Evolutionary conservation across 2,888 invertebrate species (phyloP), one percentile per base, ranked within the genome.

Genomic region (Diarsia brunnea): DNA sequence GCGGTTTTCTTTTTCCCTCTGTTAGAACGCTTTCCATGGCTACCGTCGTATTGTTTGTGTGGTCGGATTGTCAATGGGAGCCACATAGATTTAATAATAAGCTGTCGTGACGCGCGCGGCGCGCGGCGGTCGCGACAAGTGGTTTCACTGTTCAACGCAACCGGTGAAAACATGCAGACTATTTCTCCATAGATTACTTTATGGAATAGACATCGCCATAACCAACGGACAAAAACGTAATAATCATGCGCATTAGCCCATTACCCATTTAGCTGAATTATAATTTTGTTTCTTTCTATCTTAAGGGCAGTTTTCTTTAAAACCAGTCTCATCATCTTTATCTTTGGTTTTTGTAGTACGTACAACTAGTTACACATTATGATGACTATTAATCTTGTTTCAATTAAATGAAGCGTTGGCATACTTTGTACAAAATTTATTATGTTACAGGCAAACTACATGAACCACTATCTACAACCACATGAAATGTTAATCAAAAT

Each of bases 1-100:
- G 90, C 2, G 94, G 91, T 84, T 91, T 90, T 79, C 79, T 90
- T 75, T 90, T 79, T 58, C 55, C 78, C 82, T 87, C 84, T 47
- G 80, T 73, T 58, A 73, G 72, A 63, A 68, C 73, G 27, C 75
- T 83, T 58, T 76, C 79, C 76, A 85, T 83, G 69, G 84, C 77
- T 83, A 84, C 79, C 45, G 73, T 73, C 53, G 21, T 67, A 31
- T 10, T 24, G 19, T 43, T 51, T 75, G 61, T 82, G 69, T 71
- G 61, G 64, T 79, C 71, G 58, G 47, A 61, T 47, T 67, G 71
- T 76, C 79, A 78, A 69, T 81, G 65, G 58, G 60, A 73, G 73
- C 87, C 89, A 74, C 78, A 82, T 89, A 89, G 91, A 91, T 88
- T 87, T 85, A 87, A 85, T 87, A 86, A 79, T 80, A 85, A 85